Conservation (phyloP, 2,888 invertebrate species). For the Ephialtes manifestator region DNA sequence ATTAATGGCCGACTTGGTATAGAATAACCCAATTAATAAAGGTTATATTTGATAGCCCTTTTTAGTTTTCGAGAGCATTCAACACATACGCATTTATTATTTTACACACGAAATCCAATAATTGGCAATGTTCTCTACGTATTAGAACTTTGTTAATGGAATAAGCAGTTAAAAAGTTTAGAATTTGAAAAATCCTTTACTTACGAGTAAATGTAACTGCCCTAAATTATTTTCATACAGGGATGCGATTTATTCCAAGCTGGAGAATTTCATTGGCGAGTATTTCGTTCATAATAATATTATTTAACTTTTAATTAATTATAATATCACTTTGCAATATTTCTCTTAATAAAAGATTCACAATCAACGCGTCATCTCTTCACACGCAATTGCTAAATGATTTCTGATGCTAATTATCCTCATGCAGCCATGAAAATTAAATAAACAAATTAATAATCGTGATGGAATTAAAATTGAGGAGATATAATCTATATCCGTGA, state of each 20-base stretch:
- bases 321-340: neutral
- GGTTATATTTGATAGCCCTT: too few species aligned
- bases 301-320: neutral
- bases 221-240: neutral
- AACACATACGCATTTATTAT: too few species aligned
- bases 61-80: too few species aligned
- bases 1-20: too few species aligned
- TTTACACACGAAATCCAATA: too few species aligned
- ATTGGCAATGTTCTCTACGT: too few species aligned
- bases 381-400: neutral
- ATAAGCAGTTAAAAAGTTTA: too few species aligned
- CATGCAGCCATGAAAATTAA: slow-evolving; percentile 1
- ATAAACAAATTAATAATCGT: slow-evolving; percentile 32
- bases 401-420: slow-evolving; percentile 10
- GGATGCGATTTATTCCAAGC: neutral
- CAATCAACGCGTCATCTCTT: neutral
- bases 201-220: neutral
- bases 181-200: too few species aligned
- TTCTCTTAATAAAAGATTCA: neutral
- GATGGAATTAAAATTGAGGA: neutral
- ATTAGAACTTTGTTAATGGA: too few species aligned
- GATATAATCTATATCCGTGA: slow-evolving; percentile 23
- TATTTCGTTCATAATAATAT: neutral
- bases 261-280: neutral
- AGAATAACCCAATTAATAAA: too few species aligned